Evolutionary conservation across 2,797 vertebrate species (phyloP), one percentile per base, ranked within the genome.

Genomic region (Leptodactylus fallax): DNA sequence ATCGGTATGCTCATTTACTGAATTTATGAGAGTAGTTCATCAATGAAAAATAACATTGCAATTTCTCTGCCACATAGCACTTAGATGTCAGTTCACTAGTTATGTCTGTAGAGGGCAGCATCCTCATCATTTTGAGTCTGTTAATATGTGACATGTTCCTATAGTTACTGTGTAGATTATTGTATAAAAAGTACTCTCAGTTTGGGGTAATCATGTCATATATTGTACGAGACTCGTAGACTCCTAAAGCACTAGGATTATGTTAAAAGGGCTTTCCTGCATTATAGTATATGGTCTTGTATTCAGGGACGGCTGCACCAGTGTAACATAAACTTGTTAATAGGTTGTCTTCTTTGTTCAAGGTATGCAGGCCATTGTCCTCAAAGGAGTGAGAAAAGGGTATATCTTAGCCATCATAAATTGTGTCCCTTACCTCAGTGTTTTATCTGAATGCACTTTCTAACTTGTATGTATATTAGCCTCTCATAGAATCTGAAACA

Each of bases 51-150:
- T n/a, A n/a, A 60, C 21, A 19, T 61, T 60, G 17, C 5, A 5
- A 60, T 60, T 19, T 7, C 2, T n/a, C 14, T 16, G 16, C 16
- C 19, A 8, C 7, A 12, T 17, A 21, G 58, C 19, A 21, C 58
- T 19, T 58, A 3, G 7, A 19, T 21, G 21, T 65, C 61, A 45
- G 67, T 71, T 45, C 27, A 12, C 27, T 7, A 8, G 8, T 21
- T 47, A 7, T 16, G 8, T 72, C 69, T 47, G 36, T 72, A 72
- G 69, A 45, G 69, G 69, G 69, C 69, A 72, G 69, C 69, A 72
- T 21, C 27, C 0, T 72, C 69, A 19, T 47, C 7, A 71, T 72
- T 14, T n/a, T 47, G 16, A 36, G 27, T 17, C 0, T 36, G 6
- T 69, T 71, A 36, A 13, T 45, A 71, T 45, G 17, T 71, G 14